A percentile compares a stretch with the other conserved stretches of the same genome.
Conservation (phyloP, 2,888 invertebrate species). For the Emesis russula region DNA sequence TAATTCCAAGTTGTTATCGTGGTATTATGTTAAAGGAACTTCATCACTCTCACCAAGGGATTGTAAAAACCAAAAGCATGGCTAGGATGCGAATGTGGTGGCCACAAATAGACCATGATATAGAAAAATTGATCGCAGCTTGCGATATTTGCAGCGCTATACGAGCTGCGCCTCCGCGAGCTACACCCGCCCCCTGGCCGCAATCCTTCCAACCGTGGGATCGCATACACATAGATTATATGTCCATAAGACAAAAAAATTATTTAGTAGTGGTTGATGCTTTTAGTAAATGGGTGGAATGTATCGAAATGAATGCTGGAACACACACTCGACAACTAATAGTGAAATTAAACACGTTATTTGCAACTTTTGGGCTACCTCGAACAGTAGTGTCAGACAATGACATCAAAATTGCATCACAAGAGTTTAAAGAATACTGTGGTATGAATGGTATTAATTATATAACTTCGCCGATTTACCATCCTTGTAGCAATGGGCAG, state of each 20-base stretch:
- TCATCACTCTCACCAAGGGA: constrained; percentile 59
- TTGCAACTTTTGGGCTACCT: constrained; percentile 52
- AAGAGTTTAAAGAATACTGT: constrained; percentile 71
- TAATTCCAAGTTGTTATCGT: constrained; percentile 54
- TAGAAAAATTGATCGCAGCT: constrained; percentile 59
- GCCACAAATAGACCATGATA: constrained; percentile 44
- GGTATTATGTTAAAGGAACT: constrained; percentile 73
- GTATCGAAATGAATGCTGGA: too few relatives aligned
- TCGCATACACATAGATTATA: constrained; percentile 79
- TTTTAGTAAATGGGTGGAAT: constrained; percentile 78
- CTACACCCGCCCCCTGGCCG: constrained; percentile 53
- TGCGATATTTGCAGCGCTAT: constrained; percentile 59
- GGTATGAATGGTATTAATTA: constrained; percentile 69
- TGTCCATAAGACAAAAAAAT: constrained; percentile 57
- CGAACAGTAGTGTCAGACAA: constrained; percentile 47
- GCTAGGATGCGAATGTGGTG: constrained; percentile 17
- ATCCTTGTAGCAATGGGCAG: constrained; percentile 84
- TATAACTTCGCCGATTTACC: constrained; percentile 81
- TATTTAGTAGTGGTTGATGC: constrained; percentile 79
- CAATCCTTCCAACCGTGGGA: constrained; percentile 50
- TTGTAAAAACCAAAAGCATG: constrained; percentile 76
- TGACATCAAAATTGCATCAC: constrained; percentile 53
- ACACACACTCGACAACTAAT: too few relatives aligned
- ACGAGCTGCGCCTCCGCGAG: constrained; percentile 49
- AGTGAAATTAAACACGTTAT: constrained; percentile 46